These are phyloP conservation scores for Neosalanx taihuensis DNA, from an alignment of 2,797 vertebrate genomes.

Conservation along the genomic window DNA sequence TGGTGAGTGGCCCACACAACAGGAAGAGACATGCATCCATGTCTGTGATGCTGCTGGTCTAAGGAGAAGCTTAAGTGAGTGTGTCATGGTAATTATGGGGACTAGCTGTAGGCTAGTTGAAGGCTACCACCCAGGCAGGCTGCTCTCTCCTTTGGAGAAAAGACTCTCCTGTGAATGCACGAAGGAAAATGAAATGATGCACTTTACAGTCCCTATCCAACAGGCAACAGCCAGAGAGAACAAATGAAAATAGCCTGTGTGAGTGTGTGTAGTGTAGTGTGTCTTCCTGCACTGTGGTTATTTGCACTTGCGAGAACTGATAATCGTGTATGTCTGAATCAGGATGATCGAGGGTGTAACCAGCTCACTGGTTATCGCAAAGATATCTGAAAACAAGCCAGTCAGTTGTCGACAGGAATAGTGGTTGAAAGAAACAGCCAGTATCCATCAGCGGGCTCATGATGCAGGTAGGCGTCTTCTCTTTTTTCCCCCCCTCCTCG, in stretches of 20 bases:
- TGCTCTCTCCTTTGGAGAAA: slow-evolving; percentile 56
- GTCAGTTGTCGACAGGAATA: slow-evolving; percentile 43
- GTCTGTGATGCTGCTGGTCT: slow-evolving; percentile 59
- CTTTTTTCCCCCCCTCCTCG: slow-evolving; percentile 18
- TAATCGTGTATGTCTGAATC: slow-evolving; percentile 47
- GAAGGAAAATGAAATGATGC: slow-evolving; percentile 62
- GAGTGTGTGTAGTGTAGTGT: slow-evolving; percentile 38
- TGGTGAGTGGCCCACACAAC: slow-evolving; percentile 45
- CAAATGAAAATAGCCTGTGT: slow-evolving; percentile 57
- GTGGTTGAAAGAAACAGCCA: slow-evolving; percentile 48
- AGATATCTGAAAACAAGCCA: slow-evolving; percentile 43
- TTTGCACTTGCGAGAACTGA: slow-evolving; percentile 48
- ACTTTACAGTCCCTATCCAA: slow-evolving; percentile 61
- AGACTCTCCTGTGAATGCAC: slow-evolving; percentile 63
- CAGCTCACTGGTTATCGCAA: slow-evolving; percentile 48
- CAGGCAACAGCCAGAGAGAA: slow-evolving; percentile 63
- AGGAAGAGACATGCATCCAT: slow-evolving; percentile 56
- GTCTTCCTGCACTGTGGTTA: slow-evolving; percentile 43
- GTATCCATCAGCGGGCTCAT: slow-evolving; percentile 38
- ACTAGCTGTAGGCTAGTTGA: slow-evolving; percentile 62
- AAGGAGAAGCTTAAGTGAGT: slow-evolving; percentile 69
- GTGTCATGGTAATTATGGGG: slow-evolving; percentile 70
- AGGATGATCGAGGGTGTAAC: slow-evolving; percentile 39
- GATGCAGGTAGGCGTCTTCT: slow-evolving; percentile 28
- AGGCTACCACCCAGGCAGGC: slow-evolving; percentile 54